Base-by-base conservation (phyloP, 2,113 vertebrate genomes). In the Phycodurus eques region DNA sequence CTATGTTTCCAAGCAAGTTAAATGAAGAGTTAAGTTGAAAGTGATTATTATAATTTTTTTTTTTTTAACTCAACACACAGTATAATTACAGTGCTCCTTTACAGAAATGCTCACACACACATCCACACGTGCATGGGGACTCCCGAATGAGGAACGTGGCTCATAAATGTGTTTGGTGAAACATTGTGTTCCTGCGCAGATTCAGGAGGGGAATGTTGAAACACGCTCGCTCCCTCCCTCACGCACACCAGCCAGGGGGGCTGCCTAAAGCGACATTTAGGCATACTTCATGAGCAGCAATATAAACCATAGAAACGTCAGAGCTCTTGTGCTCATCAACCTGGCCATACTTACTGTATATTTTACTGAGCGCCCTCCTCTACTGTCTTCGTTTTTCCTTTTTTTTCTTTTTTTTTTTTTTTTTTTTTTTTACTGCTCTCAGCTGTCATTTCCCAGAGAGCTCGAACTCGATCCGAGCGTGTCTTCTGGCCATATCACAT, bases 91-190 rank as follows among this genome's bases (percentile, higher is more conserved):
- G 27, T 56, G 33, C 13, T 67, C 35, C 15, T 4, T 43, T 61
- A 70, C 4, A 35, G 42, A 79, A 33, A 56, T 4, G 22, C 39
- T 67, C 27, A 27, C 60, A 51, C 60, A 22, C 6, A 65, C 65
- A 68, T 27, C 19, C 35, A 20, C 7, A 33, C 64, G 46, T 33
- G 5, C 76, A 74, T 17, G 17, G 35, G 80, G 77, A 84, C 79
- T 71, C 64, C 72, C 66, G 81, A 83, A 88, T 83, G 82, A 88
- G 79, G 80, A 81, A 78, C 74, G 56, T 73, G 74, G 73, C 43
- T 78, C 82, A 83, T 84, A 89, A 87, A 88, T 85, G 87, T 87
- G 85, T 80, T 85, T 74, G 66, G 71, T 68, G 76, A 77, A 72
- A 81, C 27, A 44, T 79, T 70, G 80, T 84, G 85, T 80, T 79